These are phyloP conservation scores for Montipora foliosa DNA, from an alignment of 64 coral and sea anemone species.

Conservation along the genomic window DNA sequence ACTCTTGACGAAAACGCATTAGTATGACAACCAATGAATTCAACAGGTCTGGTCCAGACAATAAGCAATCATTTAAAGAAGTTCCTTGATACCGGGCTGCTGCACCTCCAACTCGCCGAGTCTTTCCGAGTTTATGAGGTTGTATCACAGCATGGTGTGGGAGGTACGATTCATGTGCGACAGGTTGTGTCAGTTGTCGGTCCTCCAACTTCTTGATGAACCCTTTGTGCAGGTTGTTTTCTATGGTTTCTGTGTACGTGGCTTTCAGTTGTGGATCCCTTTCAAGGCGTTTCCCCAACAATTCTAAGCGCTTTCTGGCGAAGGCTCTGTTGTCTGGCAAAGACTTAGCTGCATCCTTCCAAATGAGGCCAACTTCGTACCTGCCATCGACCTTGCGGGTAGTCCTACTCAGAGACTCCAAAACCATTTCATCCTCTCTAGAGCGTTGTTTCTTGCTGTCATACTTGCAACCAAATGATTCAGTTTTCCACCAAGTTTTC, in stretches of 20 bases:
- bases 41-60: conserved; percentile 2
- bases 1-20: conserved; percentile 23
- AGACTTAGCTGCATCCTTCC: background rate
- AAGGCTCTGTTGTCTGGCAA: background rate
- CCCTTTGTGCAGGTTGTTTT: background rate
- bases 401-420: background rate
- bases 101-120: background rate
- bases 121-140: background rate
- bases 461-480: background rate
- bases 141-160: background rate
- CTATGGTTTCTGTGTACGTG: background rate
- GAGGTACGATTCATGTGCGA: background rate
- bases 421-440: conserved; percentile 1
- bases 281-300: background rate
- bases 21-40: conserved; percentile 11
- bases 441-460: background rate
- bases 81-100: conserved; percentile 17
- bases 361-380: conserved; percentile 33
- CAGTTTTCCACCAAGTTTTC: conserved; percentile 6
- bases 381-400: background rate
- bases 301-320: background rate
- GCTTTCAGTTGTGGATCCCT: background rate
- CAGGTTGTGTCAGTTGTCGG: background rate
- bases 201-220: conserved; percentile 1
- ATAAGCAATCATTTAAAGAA: background rate